Evolutionary conservation across 2,888 invertebrate species (phyloP), one percentile per base, ranked within the genome.

Genomic region (Drosophila neonasuta): DNA sequence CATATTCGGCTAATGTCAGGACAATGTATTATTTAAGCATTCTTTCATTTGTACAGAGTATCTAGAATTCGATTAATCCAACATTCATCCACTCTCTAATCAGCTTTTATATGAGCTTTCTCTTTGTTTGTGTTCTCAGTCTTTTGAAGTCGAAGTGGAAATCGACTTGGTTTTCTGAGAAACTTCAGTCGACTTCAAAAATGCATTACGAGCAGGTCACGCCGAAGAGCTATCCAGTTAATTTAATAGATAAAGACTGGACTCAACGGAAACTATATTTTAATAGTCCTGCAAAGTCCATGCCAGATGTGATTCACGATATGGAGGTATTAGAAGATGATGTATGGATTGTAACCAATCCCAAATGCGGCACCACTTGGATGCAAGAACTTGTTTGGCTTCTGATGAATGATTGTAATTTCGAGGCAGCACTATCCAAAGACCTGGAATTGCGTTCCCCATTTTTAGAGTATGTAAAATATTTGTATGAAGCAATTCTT

Each of bases 341-440:
- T 75, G 84, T 90, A 7, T 90, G 88, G 88, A 9, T 90, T 15
- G 82, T 88, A 0, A 88, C 89, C 3, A 66, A 79, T 61, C 80
- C 78, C 0, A 89, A 90, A 66, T 73, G 78, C 34, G 90, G 90
- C 17, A 89, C 90, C 1, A 90, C 90, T 39, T 90, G 90, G 90
- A 88, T 87, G 79, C 89, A 90, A 48, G 90, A 90, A 46, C 57
- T 90, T 15, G 45, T 82, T 1, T 90, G 89, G 89, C 58, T 89
- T 44, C 65, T 90, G 0, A 46, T 86, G 24, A 87, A 90, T 44
- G 48, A 89, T 36, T 88, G 79, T 13, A 76, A 90, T 32, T 90
- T 87, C 41, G 84, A 87, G 6, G 63, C 58, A 0, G 90, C 89
- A 0, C 58, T 78, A 10, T 45, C 58, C 1, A 66, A 74, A 17